phyloP scores from a whole-genome alignment of 2,797 vertebrate species.

The Remorina albescens region DNA sequence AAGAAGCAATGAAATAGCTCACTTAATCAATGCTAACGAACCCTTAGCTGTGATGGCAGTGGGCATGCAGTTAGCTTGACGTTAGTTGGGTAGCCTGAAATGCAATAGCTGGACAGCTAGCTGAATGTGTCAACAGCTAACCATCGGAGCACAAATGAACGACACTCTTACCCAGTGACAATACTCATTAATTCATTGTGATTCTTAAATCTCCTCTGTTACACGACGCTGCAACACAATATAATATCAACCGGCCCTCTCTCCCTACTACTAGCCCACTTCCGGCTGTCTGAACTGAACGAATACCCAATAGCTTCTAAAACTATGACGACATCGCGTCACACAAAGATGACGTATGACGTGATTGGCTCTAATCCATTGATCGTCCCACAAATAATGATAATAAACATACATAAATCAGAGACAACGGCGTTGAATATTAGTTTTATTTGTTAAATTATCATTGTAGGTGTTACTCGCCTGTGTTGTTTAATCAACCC shows the following conservation, averaged over 20 bases:
- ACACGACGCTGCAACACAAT: neutral
- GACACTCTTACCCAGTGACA: constrained; percentile 35
- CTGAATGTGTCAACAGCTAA: neutral
- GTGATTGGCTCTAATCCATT: neutral
- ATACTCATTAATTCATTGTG: neutral
- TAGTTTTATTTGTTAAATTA: neutral
- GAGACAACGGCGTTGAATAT: neutral
- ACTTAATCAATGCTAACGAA: no score
- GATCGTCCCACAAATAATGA: neutral
- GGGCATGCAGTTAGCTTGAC: neutral
- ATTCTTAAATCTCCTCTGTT: neutral
- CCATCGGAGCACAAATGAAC: neutral
- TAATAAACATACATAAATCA: neutral
- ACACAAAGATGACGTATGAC: constrained; percentile 13
- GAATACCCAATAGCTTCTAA: constrained; percentile 48
- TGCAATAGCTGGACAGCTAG: constrained; percentile 15
- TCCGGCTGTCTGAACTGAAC: constrained; percentile 49
- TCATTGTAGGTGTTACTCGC: neutral
- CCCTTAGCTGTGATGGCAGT: neutral
- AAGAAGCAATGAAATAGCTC: accelerated
- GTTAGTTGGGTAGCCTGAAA: neutral
- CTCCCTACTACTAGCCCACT: constrained; percentile 30
- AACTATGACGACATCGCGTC: constrained; percentile 54
- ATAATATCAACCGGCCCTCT: constrained; percentile 20
- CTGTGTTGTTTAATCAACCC: neutral